Conservation (phyloP, 1,140 invertebrate species). For the Polypedilum vanderplanki region DNA sequence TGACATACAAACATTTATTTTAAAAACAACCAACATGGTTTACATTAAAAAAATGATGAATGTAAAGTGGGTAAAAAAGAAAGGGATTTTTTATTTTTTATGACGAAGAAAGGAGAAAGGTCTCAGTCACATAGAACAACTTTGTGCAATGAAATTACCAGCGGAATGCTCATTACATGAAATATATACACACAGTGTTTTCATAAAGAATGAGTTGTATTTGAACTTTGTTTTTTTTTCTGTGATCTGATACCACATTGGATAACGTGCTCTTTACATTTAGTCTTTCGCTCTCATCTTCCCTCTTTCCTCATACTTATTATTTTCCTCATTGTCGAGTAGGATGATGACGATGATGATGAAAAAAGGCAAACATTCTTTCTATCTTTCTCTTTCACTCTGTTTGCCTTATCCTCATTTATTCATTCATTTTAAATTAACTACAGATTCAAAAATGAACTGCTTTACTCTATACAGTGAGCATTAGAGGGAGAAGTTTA, state of each 20-base stretch:
- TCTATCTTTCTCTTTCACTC: too few relatives aligned
- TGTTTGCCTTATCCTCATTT: too few relatives aligned
- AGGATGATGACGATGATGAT: too few relatives aligned
- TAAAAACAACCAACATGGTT: too few relatives aligned
- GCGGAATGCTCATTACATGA: not conserved
- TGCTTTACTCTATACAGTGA: not conserved
- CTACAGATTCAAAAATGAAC: constrained; percentile 1
- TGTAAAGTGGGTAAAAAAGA: too few relatives aligned
- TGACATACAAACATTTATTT: too few relatives aligned
- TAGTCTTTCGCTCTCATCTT: not conserved
- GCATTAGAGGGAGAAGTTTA: not conserved
- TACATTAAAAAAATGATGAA: too few relatives aligned
- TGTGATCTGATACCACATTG: not conserved
- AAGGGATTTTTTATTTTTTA: too few relatives aligned
- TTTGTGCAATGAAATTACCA: not conserved
- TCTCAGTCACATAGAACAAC: not conserved
- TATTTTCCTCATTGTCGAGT: not conserved
- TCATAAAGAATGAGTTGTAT: not conserved
- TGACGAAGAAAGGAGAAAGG: not conserved
- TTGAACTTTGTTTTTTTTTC: not conserved
- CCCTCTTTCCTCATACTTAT: not conserved
- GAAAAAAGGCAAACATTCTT: not conserved
- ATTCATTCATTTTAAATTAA: not conserved
- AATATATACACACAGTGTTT: not conserved
- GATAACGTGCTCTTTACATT: not conserved